These are phyloP conservation scores for Motacilla tschutschensis DNA, from an alignment of 2,113 vertebrate species.

Conservation along the genomic window DNA sequence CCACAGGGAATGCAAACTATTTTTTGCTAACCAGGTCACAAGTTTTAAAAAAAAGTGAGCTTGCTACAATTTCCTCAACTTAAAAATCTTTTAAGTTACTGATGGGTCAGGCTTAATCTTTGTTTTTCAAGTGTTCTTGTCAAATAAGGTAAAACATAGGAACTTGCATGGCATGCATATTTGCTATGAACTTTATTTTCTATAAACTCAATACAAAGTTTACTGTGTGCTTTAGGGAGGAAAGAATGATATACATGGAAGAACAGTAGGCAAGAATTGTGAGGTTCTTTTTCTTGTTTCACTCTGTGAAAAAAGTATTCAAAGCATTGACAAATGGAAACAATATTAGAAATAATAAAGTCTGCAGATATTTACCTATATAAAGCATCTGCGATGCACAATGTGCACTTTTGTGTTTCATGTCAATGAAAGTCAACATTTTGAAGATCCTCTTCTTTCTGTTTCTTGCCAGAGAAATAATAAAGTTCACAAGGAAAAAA, in stretches of 20 bases:
- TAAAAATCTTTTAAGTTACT: slow-evolving; percentile 3
- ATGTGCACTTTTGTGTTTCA: background rate
- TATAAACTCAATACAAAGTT: background rate
- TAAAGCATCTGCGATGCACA: background rate
- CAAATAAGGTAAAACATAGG: background rate
- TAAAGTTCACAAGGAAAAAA: background rate
- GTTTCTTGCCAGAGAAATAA: background rate
- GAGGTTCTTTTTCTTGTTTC: background rate
- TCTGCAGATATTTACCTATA: background rate
- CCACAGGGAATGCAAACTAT: slow-evolving; percentile 1
- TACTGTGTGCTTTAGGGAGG: background rate
- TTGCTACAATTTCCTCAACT: background rate
- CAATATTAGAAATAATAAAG: background rate
- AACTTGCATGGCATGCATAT: background rate
- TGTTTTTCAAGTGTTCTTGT: background rate
- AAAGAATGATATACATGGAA: background rate
- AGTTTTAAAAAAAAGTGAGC: background rate
- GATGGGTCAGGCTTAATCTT: background rate
- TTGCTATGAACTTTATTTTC: background rate
- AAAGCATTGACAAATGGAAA: background rate
- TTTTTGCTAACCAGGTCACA: background rate
- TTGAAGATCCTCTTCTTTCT: background rate
- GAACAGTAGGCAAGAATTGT: background rate
- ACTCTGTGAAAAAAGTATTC: background rate
- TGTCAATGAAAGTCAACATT: background rate